phyloP scores from a whole-genome alignment of 2,888 invertebrate species.

The Encarsia formosa region DNA sequence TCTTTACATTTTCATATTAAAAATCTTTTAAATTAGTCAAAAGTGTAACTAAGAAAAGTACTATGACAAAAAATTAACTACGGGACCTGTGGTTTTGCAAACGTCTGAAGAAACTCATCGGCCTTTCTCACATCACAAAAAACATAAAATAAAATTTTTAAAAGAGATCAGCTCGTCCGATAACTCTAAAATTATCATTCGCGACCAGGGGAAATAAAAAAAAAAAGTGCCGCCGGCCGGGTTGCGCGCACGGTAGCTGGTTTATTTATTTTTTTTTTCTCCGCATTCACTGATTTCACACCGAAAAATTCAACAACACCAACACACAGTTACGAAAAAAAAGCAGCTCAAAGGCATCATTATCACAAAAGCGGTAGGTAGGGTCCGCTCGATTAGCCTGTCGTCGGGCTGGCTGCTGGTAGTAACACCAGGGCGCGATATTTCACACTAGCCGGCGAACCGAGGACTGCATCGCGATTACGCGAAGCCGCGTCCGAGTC shows the following conservation, averaged over 20 bases:
- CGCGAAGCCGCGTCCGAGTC: not conserved
- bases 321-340: not conserved
- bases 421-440: constrained; percentile 52
- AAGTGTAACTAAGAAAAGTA: too few species aligned
- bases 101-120: too few species aligned
- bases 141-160: too few species aligned
- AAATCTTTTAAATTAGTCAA: too few species aligned
- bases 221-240: not conserved
- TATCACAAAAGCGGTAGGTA: not conserved
- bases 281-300: not conserved
- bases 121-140: too few species aligned
- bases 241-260: not conserved
- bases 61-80: too few species aligned
- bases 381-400: not conserved
- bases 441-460: constrained; percentile 50
- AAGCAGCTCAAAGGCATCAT: not conserved
- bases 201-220: too few species aligned
- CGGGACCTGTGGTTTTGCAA: too few species aligned
- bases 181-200: too few species aligned
- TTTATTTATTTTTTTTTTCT: not conserved
- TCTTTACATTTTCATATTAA: too few species aligned
- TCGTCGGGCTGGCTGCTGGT: constrained; percentile 27
- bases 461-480: not conserved
- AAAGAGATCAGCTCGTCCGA: too few species aligned
- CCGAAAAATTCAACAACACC: not conserved